Evolutionary conservation across 2,113 vertebrate genomes (phyloP).

Genomic region (Clarias batrachus): DNA sequence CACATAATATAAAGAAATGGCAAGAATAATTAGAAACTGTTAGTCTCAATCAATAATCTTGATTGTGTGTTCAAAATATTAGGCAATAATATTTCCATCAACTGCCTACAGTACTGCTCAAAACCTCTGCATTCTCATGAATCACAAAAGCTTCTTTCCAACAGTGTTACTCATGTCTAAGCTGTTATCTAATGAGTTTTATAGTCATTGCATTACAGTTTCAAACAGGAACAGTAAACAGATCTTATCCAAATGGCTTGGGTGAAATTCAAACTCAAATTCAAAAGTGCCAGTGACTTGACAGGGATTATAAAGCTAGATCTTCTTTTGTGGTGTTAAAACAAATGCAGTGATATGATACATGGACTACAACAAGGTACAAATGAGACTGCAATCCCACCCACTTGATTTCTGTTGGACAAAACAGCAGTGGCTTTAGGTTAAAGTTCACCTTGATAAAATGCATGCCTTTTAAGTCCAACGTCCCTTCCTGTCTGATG

Average conservation of each 20-base stretch:
- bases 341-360: background rate
- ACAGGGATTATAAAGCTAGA: background rate
- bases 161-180: background rate
- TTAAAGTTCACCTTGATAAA: background rate
- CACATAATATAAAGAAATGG: background rate
- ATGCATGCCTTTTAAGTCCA: background rate
- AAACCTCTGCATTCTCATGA: background rate
- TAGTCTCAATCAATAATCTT: background rate
- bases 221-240: background rate
- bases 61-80: background rate
- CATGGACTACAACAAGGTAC: background rate
- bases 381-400: background rate
- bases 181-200: background rate
- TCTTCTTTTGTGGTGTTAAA: background rate
- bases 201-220: background rate
- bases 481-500: background rate
- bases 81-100: background rate
- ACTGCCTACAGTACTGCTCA: background rate
- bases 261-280: background rate
- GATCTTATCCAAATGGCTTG: background rate
- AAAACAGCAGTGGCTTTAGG: background rate
- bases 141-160: background rate
- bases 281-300: background rate
- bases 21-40: background rate
- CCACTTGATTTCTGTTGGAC: background rate